Evolutionary conservation across 2,797 vertebrate genomes (phyloP).

Genomic region (Chanos chanos): DNA sequence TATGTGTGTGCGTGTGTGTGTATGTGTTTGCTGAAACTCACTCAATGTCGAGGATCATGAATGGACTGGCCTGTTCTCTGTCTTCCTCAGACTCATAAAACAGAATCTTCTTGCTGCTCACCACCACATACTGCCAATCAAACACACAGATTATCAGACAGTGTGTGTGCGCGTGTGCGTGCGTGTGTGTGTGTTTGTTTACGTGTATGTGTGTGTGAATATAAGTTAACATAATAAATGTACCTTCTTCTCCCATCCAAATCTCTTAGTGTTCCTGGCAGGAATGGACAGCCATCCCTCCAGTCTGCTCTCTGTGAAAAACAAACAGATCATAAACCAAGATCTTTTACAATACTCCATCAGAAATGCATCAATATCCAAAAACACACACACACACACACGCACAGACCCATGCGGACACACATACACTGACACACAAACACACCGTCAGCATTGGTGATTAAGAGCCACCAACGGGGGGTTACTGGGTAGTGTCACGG

Average conservation of each 20-base stretch:
- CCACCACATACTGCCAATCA: constrained; percentile 83
- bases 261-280: constrained; percentile 90
- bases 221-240: constrained; percentile 9
- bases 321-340: constrained; percentile 25
- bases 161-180: background rate
- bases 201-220: background rate
- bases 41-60: constrained; percentile 96
- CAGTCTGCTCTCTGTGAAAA: constrained; percentile 78
- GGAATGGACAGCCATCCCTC: constrained; percentile 93
- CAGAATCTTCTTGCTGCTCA: constrained; percentile 98
- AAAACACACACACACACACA: background rate
- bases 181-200: background rate
- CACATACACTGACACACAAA: background rate
- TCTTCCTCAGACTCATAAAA: constrained; percentile 94
- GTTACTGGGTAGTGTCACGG: too few species aligned
- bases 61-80: constrained; percentile 90
- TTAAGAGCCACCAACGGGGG: too few species aligned
- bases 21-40: constrained; percentile 70
- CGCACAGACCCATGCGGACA: background rate
- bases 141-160: constrained; percentile 17
- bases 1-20: background rate
- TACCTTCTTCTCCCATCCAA: constrained; percentile 97
- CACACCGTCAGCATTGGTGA: background rate
- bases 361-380: background rate
- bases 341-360: background rate